Evolutionary conservation across 35 echinoderm and acorn worm genomes (phyloP), one percentile per base, ranked within the genome.

Genomic region (Ptychodera flava): DNA sequence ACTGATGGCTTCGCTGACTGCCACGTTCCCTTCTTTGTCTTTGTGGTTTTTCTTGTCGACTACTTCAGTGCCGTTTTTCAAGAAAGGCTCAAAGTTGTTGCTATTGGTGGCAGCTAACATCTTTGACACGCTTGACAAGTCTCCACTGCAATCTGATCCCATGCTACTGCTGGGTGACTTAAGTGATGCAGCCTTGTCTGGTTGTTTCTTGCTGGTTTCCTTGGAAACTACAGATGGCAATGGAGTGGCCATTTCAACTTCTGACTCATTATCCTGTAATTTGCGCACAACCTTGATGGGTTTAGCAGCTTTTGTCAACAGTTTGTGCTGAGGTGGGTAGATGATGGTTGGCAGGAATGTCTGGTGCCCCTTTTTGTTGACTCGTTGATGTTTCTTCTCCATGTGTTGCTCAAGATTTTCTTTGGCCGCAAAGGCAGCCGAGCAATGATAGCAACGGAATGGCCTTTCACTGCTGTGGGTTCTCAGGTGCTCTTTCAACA

Each of bases 371-470:
- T 80, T 82, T 14, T 35, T 36, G 16, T 92, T 76, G 30, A 85
- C 85, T 77, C 35, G 78, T 45, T 80, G 80, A 82, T 99, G 96
- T 37, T 93, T 77, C 28, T 87, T 85, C 77, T 86, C 82, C 83
- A 99, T 99, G 64, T 99, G 96, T 76, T 94, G 87, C 78, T 99
- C 96, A 2, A 99, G 86, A 81, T 91, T 94, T 53, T 88, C 87
- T 79, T 91, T 90, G 35, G 85, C 85, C 1, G 96, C 94, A 34
- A 99, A 99, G 16, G 96, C 96, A 37, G 96, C 96, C 33, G 88
- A 81, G 33, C 96, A 99, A 38, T 83, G 85, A 45, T 91, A 92
- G 80, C 96, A 99, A 16, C 96, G 88, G 34, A 89, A 90, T 22
- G 96, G 96, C 32, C 96, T 92, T 76, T 99, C 96, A 78, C 36